Base-by-base conservation (phyloP, 2,888 invertebrate species). In the Sycophila texana region DNA sequence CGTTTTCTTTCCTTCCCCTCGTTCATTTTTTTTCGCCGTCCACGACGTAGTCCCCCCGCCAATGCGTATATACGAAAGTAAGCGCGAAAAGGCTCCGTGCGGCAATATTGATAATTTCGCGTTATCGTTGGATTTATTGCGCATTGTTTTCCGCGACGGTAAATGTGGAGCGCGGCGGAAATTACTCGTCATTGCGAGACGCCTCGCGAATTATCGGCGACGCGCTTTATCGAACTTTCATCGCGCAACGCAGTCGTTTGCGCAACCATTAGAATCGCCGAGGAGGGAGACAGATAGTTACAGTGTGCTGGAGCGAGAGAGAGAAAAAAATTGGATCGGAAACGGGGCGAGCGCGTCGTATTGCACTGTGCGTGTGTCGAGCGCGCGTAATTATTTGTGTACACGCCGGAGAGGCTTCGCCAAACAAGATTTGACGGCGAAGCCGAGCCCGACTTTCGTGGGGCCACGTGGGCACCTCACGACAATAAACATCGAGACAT, bases 371-470 rank as follows among this genome's bases (percentile, higher is more conserved):
- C 14, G 14, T 55, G 55, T 22, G 18, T 20, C 49, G 61, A 1
- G 20, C 3, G 10, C 12, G 18, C 22, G 26, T 57, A 61, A 14
- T 49, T 55, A 55, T 70, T 57, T 70, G 55, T 57, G 39, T 39
- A 70, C 5, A 18, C 4, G 13, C 57, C 67, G 53, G 83, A 82
- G 82, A 65, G 83, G 86, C 86, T 87, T 87, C 84, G 77, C 83
- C 85, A 87, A 87, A 87, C 84, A 84, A 83, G 86, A 86, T 87
- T 85, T 83, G 74, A 65, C 81, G 85, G 70, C 66, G 66, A 77
- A 77, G 60, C 68, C 53, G 12, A 47, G 30, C 3, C 20, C 13
- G 18, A 18, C n/a, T 5, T 22, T n/a, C 22, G 30, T 49, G 16
- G 49, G 5, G 20, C 47, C 71, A 60, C 71, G 71, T 72, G 61